Percentiles rank a stretch among this genome's conserved stretches.
phyloP scores from a whole-genome alignment of 2,888 invertebrate species.

The Meiosimyza platycephala region DNA sequence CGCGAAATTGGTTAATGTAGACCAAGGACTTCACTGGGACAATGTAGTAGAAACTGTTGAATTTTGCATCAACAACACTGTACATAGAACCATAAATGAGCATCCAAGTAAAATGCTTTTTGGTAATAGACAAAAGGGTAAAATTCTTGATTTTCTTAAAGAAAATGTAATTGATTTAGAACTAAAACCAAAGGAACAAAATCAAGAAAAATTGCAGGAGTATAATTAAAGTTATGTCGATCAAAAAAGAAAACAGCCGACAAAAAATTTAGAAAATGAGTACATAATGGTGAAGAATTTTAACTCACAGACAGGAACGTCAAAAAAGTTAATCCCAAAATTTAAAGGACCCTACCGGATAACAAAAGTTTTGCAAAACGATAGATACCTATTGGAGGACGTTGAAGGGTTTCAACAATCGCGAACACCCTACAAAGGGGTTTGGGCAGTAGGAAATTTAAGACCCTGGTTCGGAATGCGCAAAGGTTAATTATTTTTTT shows the following conservation, averaged over 20 bases:
- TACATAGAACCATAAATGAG: neutral
- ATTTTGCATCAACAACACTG: constrained; percentile 29
- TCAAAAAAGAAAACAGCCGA: neutral
- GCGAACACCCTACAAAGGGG: constrained; percentile 18
- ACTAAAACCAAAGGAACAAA: neutral
- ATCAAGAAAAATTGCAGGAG: neutral
- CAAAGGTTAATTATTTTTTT: neutral
- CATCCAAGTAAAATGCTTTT: neutral
- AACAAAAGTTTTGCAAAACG: constrained; percentile 13
- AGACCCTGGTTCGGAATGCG: neutral
- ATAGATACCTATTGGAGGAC: constrained; percentile 15
- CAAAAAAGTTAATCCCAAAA: constrained; percentile 9
- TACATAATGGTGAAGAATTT: constrained; percentile 7
- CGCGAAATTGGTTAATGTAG: neutral
- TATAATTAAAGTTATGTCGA: neutral
- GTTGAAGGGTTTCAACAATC: constrained; percentile 27
- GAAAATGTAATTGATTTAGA: neutral
- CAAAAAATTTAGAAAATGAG: neutral
- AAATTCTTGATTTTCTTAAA: neutral
- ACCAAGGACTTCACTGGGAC: neutral
- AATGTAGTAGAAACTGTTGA: constrained; percentile 28
- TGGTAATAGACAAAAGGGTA: neutral
- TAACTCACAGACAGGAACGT: neutral
- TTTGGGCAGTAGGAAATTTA: constrained; percentile 11
- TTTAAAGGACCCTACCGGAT: constrained; percentile 20